Evolutionary conservation across 2,888 invertebrate species (phyloP).

Genomic region (Myathropa florea): DNA sequence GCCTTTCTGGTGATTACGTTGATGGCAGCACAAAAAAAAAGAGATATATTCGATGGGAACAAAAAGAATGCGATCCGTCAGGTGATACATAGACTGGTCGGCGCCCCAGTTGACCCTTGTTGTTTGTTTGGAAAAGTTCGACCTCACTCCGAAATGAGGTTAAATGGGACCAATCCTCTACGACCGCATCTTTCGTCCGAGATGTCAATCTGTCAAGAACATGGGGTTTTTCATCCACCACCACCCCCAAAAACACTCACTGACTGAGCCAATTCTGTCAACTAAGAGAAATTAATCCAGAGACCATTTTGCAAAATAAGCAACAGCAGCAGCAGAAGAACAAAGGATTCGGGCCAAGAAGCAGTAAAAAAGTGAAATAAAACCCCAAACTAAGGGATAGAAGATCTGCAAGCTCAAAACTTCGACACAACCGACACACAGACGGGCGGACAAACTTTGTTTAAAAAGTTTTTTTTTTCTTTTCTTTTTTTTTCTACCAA

Average conservation of each 20-base stretch:
- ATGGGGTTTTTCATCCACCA: slow-evolving; percentile 3
- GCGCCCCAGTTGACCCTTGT: neutral
- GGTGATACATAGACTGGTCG: slow-evolving; percentile 2
- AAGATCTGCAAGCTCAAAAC: slow-evolving; percentile 55
- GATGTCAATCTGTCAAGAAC: slow-evolving; percentile 52
- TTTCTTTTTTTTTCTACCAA: neutral
- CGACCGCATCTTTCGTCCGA: slow-evolving; percentile 32
- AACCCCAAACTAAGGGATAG: neutral
- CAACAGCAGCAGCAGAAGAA: slow-evolving; percentile 29
- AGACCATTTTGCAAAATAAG: slow-evolving; percentile 26
- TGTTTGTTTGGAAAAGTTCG: neutral
- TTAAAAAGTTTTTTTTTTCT: slow-evolving; percentile 40
- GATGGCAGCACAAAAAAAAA: neutral
- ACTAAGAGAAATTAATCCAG: slow-evolving; percentile 55
- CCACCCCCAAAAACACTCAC: neutral
- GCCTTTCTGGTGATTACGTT: slow-evolving; percentile 15
- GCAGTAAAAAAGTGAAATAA: slow-evolving; percentile 2
- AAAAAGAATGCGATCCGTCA: slow-evolving; percentile 19
- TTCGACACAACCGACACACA: slow-evolving; percentile 53
- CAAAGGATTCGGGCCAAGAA: slow-evolving; percentile 29
- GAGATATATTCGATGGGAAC: neutral
- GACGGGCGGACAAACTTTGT: slow-evolving; percentile 55
- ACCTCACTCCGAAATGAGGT: neutral
- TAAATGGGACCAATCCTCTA: neutral
- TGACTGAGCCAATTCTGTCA: slow-evolving; percentile 46